Base-by-base conservation (phyloP, 2,113 vertebrate genomes). In the Egretta garzetta region DNA sequence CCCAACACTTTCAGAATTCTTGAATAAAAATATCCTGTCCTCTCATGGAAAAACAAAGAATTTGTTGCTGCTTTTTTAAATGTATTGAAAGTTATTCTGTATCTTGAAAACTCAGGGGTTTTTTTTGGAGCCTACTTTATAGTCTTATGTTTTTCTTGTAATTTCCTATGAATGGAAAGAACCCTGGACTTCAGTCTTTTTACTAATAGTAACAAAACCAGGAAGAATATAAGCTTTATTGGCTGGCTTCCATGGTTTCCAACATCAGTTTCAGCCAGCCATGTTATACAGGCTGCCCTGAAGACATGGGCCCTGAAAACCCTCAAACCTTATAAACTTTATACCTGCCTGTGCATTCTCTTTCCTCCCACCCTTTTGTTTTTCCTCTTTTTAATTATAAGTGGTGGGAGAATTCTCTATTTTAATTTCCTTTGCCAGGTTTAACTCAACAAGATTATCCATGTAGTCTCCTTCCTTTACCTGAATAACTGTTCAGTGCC, bases 351-450 rank as follows among this genome's bases (percentile, higher is more conserved):
- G 18, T 76, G 16, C 4, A 52, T n/a, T 80, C 27, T 77, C 6
- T 68, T 53, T 3, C 76, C 9, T n/a, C 32, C 33, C 24, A 10
- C 32, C 3, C 4, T 39, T 56, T 16, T 26, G 1, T 23, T 52
- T 73, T 60, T 24, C 6, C 22, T 21, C 20, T 49, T 72, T 75
- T 49, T 72, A n/a, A 14, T 59, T 50, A 14, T 22, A 41, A 5
- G 11, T 9, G 9, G 2, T 3, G 4, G 23, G 6, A 0, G 2
- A 39, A 32, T 37, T 37, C 11, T 56, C 18, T 63, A 4, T 79
- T 86, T 73, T 60, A 39, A 75, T 56, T 52, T 83, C 20, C 20
- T 59, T 58, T 49, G 5, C 28, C 3, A 39, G 3, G 6, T 81
- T 72, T 58, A 91, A 17, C 37, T 80, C 35, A 81, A 13, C n/a